Evolutionary conservation across 2,113 vertebrate species (phyloP).

Genomic region (Zosterops hypoxanthus): DNA sequence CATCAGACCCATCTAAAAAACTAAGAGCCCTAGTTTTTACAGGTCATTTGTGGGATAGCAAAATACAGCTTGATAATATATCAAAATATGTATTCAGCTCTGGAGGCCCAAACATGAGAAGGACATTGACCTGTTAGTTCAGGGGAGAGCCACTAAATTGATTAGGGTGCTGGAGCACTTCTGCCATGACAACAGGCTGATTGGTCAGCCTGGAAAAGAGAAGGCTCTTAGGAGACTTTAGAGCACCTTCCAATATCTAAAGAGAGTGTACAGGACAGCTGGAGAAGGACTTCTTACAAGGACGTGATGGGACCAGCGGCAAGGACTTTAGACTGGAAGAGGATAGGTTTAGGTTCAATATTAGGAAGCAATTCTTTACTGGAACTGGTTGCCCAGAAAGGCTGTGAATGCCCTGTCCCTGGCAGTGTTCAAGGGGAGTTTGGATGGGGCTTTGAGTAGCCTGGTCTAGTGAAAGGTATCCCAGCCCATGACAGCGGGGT

Average conservation of each 20-base stretch:
- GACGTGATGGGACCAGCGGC: accelerated
- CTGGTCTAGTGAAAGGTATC: not conserved
- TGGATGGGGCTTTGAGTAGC: not conserved
- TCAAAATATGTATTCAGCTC: not conserved
- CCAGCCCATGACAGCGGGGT: not conserved
- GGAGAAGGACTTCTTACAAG: not conserved
- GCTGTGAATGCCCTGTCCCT: not conserved
- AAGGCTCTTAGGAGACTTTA: not conserved
- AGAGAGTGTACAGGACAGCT: not conserved
- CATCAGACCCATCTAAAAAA: not conserved
- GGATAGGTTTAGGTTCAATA: not conserved
- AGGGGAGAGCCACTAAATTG: not conserved
- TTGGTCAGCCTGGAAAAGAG: not conserved
- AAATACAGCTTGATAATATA: not conserved
- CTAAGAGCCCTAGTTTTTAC: not conserved
- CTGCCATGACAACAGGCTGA: not conserved
- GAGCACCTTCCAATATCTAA: not conserved
- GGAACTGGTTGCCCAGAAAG: not conserved
- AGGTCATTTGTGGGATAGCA: not conserved
- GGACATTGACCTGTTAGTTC: not conserved
- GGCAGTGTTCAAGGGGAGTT: not conserved
- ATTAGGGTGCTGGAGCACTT: not conserved
- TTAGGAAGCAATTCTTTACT: not conserved
- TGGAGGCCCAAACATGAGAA: not conserved
- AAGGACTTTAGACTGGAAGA: not conserved